Evolutionary conservation across 1,140 invertebrate species (phyloP), one percentile per base, ranked within the genome.

Genomic region (Argopecten irradians): DNA sequence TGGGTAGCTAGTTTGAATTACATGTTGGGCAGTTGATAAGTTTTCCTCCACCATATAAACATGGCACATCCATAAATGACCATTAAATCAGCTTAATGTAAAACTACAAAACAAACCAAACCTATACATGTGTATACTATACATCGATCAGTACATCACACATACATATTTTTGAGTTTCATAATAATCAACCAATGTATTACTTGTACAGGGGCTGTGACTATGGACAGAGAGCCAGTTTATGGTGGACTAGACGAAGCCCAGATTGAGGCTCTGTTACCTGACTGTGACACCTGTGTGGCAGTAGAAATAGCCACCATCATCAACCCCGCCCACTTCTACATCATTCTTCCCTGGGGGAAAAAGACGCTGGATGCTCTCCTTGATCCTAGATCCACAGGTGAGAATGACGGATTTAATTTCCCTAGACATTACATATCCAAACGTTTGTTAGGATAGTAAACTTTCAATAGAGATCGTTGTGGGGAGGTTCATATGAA

Each of bases 281-380:
- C 93, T 11, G 86, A 89, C 7, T 87, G 84, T n/a, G 92, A 91
- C 3, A 90, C 87, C 41, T 91, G 91, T 89, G 91, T 94, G 82
- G 92, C 91, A 14, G 91, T 93, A n/a, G 92, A 93, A 43, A 89
- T 94, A 8, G 88, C 88, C 34, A 92, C 92, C 39, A 92, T 93
- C 33, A 35, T 92, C 8, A 92, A 86, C 85, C 93, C 93, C 13
- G 71, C 84, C 11, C 92, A 92, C 87, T 94, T 94, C 88, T 94
- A 94, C 85, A 86, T 93, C 19, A 86, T 89, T 34, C 41, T 94
- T 13, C 93, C 93, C 19, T 92, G 91, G 87, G 93, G 93, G 0
- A 92, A 91, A 19, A 88, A 89, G 43, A 84, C 92, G n/a, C 85
- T 93, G 11, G 91, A 93, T 46, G n/a, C 89, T 22, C 83, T 93